These are phyloP conservation scores for Pharmacophagus antenor DNA, from an alignment of 2,888 invertebrate species.

Conservation along the genomic window DNA sequence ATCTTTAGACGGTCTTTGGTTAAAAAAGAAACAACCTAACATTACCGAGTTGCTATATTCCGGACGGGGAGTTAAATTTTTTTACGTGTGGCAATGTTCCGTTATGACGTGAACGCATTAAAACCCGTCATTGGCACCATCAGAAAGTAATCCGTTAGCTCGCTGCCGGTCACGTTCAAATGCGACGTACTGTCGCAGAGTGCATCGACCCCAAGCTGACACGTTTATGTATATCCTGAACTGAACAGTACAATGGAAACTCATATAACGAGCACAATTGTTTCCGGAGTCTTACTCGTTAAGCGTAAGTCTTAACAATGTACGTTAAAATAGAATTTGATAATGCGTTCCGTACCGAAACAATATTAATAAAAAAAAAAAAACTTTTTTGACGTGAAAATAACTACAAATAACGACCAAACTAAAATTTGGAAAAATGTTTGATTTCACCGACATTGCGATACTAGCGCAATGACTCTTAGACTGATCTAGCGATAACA, in stretches of 20 bases:
- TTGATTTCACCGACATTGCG: too few species aligned
- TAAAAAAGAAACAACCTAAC: not conserved
- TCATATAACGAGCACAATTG: not conserved
- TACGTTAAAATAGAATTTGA: too few species aligned
- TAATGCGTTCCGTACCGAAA: too few species aligned
- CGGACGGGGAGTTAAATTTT: slow-evolving; percentile 13
- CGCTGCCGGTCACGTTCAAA: slow-evolving; percentile 1
- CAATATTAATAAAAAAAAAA: too few species aligned
- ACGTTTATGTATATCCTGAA: slow-evolving; percentile 17
- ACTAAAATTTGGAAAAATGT: too few species aligned
- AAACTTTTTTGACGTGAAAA: too few species aligned
- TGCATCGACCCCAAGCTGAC: slow-evolving; percentile 35
- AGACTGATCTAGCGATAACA: too few species aligned
- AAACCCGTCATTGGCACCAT: slow-evolving; percentile 23
- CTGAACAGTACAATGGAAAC: slow-evolving; percentile 1
- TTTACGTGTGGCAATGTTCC: slow-evolving; percentile 27
- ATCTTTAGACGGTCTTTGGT: not conserved
- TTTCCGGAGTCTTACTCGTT: too few species aligned
- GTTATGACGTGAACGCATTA: slow-evolving; percentile 4
- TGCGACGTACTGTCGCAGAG: slow-evolving; percentile 25
- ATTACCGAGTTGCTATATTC: slow-evolving; percentile 27
- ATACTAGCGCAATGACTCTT: too few species aligned
- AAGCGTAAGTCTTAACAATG: too few species aligned
- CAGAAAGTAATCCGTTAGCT: slow-evolving; percentile 1
- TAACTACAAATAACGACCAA: too few species aligned